Evolutionary conservation across 2,797 vertebrate species (phyloP).

Genomic region (Clarias laeviceps): DNA sequence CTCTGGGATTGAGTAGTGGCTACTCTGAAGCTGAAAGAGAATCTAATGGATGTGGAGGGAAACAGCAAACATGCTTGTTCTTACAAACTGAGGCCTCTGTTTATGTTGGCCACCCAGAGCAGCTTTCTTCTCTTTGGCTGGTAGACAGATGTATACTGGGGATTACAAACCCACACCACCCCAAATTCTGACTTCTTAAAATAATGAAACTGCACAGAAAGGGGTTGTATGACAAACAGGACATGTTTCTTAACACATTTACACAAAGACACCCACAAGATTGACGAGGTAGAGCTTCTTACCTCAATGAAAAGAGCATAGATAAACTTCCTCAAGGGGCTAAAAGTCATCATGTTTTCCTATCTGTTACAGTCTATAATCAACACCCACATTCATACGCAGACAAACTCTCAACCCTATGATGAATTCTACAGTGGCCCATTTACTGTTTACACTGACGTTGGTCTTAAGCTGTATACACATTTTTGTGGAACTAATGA

Average conservation of each 20-base stretch:
- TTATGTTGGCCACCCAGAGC: conserved; percentile 50
- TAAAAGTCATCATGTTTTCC: conserved; percentile 23
- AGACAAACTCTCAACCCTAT: conserved; percentile 36
- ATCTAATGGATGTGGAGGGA: conserved; percentile 70
- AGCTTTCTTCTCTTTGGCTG: conserved; percentile 39
- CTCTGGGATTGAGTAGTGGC: conserved; percentile 27
- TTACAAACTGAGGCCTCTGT: conserved; percentile 59
- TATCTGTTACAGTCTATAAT: not conserved
- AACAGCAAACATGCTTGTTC: conserved; percentile 65
- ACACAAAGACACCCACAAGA: not conserved
- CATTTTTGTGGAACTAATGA: conserved; percentile 44
- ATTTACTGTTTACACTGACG: conserved; percentile 51
- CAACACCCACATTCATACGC: conserved; percentile 28
- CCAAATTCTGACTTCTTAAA: conserved; percentile 27
- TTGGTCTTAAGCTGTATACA: conserved; percentile 30
- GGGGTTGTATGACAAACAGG: not conserved
- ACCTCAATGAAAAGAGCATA: not conserved
- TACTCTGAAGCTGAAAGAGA: conserved; percentile 62
- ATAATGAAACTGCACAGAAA: conserved; percentile 21
- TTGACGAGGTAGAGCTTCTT: not conserved
- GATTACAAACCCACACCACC: conserved; percentile 27
- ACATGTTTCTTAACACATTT: not conserved
- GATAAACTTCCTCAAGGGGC: conserved; percentile 19
- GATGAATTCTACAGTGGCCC: conserved; percentile 34
- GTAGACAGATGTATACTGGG: conserved; percentile 37